phyloP scores from a whole-genome alignment of 2,113 vertebrate genomes.

The Mungos mungo region DNA sequence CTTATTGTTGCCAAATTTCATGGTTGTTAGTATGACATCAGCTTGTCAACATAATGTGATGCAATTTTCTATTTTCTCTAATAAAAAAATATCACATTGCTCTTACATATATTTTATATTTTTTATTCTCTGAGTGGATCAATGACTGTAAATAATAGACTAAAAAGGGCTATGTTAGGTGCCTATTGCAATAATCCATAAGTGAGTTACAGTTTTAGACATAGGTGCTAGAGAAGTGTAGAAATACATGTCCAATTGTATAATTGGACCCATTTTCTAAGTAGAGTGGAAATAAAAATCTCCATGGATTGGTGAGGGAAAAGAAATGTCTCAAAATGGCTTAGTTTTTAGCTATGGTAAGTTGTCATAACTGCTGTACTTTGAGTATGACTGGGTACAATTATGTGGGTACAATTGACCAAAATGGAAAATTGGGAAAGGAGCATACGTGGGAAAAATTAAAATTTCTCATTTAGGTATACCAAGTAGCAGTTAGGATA shows the following conservation, averaged over 20 bases:
- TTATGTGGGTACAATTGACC: background rate
- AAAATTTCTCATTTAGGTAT: background rate
- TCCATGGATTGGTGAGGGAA: background rate
- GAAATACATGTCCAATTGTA: background rate
- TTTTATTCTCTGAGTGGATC: background rate
- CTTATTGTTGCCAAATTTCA: background rate
- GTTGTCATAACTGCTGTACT: background rate
- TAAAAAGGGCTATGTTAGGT: background rate
- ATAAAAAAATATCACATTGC: background rate
- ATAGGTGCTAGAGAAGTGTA: background rate
- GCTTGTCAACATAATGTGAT: background rate
- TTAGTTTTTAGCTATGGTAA: background rate
- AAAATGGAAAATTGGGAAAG: background rate
- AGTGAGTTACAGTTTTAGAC: background rate
- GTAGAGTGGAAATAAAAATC: background rate
- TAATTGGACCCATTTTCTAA: background rate
- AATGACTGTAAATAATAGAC: background rate
- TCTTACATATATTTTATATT: no score
- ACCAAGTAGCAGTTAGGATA: background rate
- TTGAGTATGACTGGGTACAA: no score
- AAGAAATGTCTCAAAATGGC: background rate
- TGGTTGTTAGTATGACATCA: background rate
- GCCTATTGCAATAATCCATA: background rate
- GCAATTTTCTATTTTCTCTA: background rate
- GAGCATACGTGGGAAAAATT: background rate